Evolutionary conservation across 2,888 invertebrate species (phyloP).

Genomic region (Seladonia tumulorum): DNA sequence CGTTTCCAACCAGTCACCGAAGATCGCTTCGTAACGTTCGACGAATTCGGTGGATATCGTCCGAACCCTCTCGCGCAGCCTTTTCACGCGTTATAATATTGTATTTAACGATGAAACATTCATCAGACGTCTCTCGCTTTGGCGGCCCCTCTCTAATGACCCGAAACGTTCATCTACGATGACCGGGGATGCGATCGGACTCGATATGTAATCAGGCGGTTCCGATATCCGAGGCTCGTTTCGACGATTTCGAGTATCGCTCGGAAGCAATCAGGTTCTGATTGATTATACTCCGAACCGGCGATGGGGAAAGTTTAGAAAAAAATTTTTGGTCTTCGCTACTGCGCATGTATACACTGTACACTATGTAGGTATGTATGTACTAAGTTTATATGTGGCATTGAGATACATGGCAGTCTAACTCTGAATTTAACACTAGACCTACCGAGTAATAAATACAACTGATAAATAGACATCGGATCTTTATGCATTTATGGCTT

Average conservation of each 20-base stretch:
- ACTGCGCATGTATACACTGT: too few relatives aligned
- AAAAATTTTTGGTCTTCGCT: too few relatives aligned
- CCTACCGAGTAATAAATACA: too few relatives aligned
- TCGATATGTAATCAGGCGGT: not conserved
- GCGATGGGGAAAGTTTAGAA: too few relatives aligned
- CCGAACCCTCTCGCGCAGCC: not conserved
- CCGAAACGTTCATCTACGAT: not conserved
- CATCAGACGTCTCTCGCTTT: not conserved
- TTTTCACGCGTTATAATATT: not conserved
- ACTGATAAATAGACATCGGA: too few relatives aligned
- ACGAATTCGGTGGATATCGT: not conserved
- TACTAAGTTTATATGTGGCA: too few relatives aligned
- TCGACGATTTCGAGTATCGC: not conserved
- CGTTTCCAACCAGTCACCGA: not conserved
- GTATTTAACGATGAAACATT: slow-evolving; percentile 11
- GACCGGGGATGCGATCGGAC: not conserved
- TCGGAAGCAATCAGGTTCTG: not conserved
- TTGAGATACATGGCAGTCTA: too few relatives aligned
- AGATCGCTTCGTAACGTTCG: slow-evolving; percentile 8
- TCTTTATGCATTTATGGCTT: too few relatives aligned
- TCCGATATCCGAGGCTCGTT: not conserved
- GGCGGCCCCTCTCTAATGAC: not conserved
- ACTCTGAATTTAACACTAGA: too few relatives aligned
- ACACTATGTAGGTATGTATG: too few relatives aligned
- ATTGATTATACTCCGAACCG: too few relatives aligned